Conservation (phyloP, 92 coral and sea anemone species). For the Phymanthus crucifer region DNA sequence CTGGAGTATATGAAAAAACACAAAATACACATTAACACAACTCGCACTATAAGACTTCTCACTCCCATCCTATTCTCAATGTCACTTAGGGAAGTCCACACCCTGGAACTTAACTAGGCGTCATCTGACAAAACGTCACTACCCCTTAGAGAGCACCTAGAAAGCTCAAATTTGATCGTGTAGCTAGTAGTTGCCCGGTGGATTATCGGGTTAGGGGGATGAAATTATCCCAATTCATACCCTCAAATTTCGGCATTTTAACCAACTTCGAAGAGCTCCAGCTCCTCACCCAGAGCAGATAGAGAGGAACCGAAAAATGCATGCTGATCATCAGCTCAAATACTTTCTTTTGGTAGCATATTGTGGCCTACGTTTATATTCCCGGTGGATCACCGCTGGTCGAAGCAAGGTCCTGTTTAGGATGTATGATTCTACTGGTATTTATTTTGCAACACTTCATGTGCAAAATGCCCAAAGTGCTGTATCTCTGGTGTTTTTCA, state of each 20-base stretch:
- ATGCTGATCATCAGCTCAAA: neutral
- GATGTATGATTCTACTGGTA: neutral
- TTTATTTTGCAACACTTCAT: neutral
- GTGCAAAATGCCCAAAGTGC: neutral
- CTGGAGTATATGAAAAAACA: constrained; percentile 3
- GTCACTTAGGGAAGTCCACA: no score
- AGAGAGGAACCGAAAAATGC: neutral
- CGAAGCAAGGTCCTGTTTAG: neutral
- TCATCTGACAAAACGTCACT: neutral
- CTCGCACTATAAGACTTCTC: neutral
- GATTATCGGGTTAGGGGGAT: neutral
- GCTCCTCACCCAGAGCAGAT: neutral
- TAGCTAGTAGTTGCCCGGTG: neutral
- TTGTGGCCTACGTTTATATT: neutral
- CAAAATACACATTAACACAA: neutral
- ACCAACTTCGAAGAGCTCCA: neutral
- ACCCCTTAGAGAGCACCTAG: neutral
- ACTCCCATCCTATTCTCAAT: no score
- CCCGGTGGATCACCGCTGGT: no score
- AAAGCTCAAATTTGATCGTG: neutral
- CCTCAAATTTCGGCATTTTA: neutral
- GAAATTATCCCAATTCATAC: neutral
- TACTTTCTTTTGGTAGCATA: neutral
- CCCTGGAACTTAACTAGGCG: no score
- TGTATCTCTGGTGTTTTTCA: neutral